phyloP scores from a whole-genome alignment of 1,140 invertebrate genomes.

The Laupala kohalensis region DNA sequence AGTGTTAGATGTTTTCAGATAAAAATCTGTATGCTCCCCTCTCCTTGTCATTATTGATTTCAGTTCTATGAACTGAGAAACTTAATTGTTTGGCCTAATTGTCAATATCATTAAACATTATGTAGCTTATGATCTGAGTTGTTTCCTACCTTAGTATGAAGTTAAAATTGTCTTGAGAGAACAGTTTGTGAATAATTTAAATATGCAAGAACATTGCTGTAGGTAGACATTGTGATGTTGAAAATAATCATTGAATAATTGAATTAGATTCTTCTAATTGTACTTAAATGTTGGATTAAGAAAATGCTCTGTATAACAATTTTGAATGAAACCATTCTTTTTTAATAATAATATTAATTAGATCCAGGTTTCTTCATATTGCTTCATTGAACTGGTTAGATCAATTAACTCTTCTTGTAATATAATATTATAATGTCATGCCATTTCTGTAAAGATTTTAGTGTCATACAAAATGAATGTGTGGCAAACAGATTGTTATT shows the following conservation, averaged over 20 bases:
- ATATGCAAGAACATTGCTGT: slow-evolving; percentile 3
- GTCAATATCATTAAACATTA: slow-evolving; percentile 6
- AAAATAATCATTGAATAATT: slow-evolving; percentile 4
- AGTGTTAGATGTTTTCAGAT: slow-evolving; percentile 14
- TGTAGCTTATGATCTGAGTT: background rate
- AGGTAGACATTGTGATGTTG: slow-evolving; percentile 1
- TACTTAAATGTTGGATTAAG: slow-evolving; percentile 12
- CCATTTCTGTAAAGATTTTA: background rate
- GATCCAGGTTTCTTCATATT: slow-evolving; percentile 6
- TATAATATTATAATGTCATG: background rate
- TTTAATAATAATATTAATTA: slow-evolving; percentile 11
- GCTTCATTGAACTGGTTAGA: slow-evolving; percentile 1
- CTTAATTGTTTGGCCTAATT: slow-evolving; percentile 15
- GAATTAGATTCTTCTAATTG: slow-evolving; percentile 9
- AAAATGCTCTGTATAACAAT: slow-evolving; percentile 9
- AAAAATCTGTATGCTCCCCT: slow-evolving; percentile 7
- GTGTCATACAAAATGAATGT: background rate
- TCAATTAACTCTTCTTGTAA: background rate
- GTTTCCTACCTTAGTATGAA: slow-evolving; percentile 3
- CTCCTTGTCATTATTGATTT: slow-evolving; percentile 8
- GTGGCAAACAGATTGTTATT: background rate
- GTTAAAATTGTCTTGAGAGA: slow-evolving; percentile 2
- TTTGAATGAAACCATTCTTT: slow-evolving; percentile 13
- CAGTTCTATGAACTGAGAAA: slow-evolving; percentile 14
- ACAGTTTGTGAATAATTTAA: slow-evolving; percentile 1